Evolutionary conservation across 2,797 vertebrate genomes (phyloP).

Genomic region (Acipenser transmontanus): DNA sequence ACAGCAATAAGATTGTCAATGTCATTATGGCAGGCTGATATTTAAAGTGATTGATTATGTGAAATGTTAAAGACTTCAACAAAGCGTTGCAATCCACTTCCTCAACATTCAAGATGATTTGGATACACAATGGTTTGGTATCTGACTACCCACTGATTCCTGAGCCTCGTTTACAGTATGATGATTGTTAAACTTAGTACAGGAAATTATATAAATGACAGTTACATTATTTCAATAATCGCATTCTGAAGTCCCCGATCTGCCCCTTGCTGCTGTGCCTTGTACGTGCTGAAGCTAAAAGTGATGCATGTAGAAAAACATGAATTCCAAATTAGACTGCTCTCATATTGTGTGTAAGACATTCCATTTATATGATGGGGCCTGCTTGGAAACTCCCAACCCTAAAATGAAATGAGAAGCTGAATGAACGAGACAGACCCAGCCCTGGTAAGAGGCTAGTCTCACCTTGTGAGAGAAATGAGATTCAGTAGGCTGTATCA

Average conservation of each 20-base stretch:
- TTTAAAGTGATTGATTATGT: too few species aligned
- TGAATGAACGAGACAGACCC: not conserved
- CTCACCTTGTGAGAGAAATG: conserved; percentile 32
- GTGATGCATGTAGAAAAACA: not conserved
- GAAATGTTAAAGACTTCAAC: too few species aligned
- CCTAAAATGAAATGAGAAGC: conserved; percentile 5
- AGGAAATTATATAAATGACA: not conserved
- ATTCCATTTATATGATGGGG: not conserved
- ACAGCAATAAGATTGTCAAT: too few species aligned
- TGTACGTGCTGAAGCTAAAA: not conserved
- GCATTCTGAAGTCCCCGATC: not conserved
- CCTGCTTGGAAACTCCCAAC: not conserved
- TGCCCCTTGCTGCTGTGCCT: not conserved
- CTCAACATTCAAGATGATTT: too few species aligned
- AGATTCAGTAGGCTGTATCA: conserved; percentile 51
- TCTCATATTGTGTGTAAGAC: not conserved
- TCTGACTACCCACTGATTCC: too few species aligned
- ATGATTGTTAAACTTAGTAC: too few species aligned
- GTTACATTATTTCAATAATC: not conserved
- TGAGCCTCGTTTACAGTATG: not conserved
- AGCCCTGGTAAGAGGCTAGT: not conserved
- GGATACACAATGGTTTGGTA: too few species aligned
- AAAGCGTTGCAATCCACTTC: too few species aligned
- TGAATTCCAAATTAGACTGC: not conserved
- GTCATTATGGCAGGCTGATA: too few species aligned